Base-by-base conservation (phyloP, 2,797 vertebrate genomes). In the Hapalemur alaotrensis region DNA sequence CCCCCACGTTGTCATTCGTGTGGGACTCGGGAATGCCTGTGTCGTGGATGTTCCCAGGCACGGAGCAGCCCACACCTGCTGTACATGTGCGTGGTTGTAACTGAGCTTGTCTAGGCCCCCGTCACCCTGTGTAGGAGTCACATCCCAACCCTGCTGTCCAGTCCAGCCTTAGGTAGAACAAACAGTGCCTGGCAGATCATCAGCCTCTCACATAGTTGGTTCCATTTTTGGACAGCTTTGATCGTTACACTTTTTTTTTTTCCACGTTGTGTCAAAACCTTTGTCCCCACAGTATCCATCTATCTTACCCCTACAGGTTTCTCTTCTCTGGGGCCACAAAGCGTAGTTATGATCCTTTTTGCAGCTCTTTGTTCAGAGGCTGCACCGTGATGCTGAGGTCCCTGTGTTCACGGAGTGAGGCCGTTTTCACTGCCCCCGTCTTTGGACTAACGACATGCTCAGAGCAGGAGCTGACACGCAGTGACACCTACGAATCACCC, bases 111-210 rank as follows among this genome's bases (percentile, higher is more conserved):
- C 12, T 3, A 23, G 30, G 43, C 12, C 54, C 67, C 11, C 54
- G 43, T 6, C 28, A 1, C 2, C 17, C 0, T 5, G 2, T 8
- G 22, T 25, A 11, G 20, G 32, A n/a, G 4, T 30, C 50, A 18
- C 5, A 8, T 7, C 17, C 32, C 38, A 52, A 6, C 22, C 0
- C 35, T 25, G 10, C 0, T 10, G n/a, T 67, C 41, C 25, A 69
- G 50, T 17, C 46, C 67, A 22, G 28, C 22, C 30, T 69, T 17
- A 43, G 41, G 70, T 1, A 14, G 32, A 22, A 17, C 3, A 5
- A 25, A 17, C 3, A 7, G 41, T 22, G 76, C 1, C 61, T 22
- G 32, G 11, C 2, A 48, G 69, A 3, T 22, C 32, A 23, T 8
- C 2, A 20, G 30, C 61, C 38, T 87, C 48, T 23, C 3, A 15